Conservation (phyloP, 2,113 vertebrate genomes). For the Trematocara marginatum region DNA sequence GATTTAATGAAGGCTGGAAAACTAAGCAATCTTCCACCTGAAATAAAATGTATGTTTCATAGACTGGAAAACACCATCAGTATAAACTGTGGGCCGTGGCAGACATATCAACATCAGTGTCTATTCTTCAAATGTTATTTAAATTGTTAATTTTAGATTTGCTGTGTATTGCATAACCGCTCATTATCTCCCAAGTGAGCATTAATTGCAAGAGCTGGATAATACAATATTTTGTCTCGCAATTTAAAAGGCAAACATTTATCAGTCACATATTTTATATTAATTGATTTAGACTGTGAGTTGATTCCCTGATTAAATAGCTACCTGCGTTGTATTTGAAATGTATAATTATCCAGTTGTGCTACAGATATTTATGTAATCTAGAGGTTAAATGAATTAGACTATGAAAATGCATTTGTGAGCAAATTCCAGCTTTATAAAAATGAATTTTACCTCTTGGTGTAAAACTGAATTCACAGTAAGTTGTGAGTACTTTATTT, state of each 20-base stretch:
- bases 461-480: not conserved
- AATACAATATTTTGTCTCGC: not conserved
- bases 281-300: not conserved
- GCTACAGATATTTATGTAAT: not conserved
- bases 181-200: constrained; percentile 2
- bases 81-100: not conserved
- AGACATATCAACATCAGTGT: not conserved
- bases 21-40: constrained; percentile 23
- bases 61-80: not conserved
- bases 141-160: not conserved
- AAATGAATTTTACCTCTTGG: not conserved
- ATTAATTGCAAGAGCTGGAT: not conserved
- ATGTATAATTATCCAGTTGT: not conserved
- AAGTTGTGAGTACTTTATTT: not conserved
- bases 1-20: constrained; percentile 30
- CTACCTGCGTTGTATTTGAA: not conserved
- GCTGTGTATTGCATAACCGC: not conserved
- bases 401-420: not conserved
- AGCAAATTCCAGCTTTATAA: not conserved
- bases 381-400: not conserved
- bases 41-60: constrained; percentile 7
- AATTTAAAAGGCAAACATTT: not conserved
- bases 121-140: not conserved
- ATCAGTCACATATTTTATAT: not conserved
- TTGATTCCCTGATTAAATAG: not conserved